phyloP scores from a whole-genome alignment of 2,113 vertebrate species.

The Passer domesticus region DNA sequence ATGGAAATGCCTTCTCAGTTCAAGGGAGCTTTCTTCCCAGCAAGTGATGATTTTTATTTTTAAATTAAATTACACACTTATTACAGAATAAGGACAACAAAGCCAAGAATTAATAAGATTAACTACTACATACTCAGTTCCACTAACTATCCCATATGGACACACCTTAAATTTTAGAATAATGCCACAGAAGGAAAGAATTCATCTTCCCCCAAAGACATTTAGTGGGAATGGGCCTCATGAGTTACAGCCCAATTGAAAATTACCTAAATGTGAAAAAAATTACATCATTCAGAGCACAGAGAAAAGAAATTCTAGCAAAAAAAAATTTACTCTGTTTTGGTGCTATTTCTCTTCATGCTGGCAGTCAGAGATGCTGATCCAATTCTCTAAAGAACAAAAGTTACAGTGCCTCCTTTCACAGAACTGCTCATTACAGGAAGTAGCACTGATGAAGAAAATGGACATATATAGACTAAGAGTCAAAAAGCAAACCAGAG shows the following conservation, averaged over 20 bases:
- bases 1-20: background rate
- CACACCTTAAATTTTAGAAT: background rate
- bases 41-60: background rate
- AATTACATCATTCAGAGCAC: background rate
- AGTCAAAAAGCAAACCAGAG: background rate
- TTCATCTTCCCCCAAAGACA: background rate
- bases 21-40: background rate
- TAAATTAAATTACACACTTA: background rate
- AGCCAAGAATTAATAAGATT: background rate
- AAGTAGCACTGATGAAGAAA: background rate
- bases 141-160: background rate
- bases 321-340: background rate
- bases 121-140: background rate
- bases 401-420: background rate
- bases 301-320: background rate
- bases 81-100: background rate
- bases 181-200: background rate
- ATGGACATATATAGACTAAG: background rate
- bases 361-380: background rate
- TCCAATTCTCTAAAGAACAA: background rate
- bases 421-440: background rate
- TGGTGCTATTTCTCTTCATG: background rate
- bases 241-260: background rate
- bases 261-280: background rate
- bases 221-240: background rate